phyloP scores from a whole-genome alignment of 2,797 vertebrate genomes.

The Pterois miles region DNA sequence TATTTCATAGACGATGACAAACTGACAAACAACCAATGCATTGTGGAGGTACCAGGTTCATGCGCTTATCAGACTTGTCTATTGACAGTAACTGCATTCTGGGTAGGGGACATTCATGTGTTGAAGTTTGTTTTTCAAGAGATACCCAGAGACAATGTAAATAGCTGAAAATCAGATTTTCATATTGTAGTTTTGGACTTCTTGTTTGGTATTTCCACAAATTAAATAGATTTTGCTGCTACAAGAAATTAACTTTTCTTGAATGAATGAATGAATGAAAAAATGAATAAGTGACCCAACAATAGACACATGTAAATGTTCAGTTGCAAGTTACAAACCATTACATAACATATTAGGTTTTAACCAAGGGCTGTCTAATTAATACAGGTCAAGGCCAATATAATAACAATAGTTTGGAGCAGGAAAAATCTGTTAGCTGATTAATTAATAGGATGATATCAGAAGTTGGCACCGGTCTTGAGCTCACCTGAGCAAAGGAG shows the following conservation, averaged over 20 bases:
- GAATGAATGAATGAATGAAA: neutral
- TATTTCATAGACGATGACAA: neutral
- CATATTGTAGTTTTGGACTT: neutral
- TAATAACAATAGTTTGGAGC: too few relatives aligned
- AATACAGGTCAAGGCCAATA: neutral
- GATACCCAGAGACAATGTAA: neutral
- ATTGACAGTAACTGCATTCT: neutral
- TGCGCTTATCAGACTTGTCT: neutral
- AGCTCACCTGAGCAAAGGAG: too few relatives aligned
- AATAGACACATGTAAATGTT: neutral
- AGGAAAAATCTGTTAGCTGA: too few relatives aligned
- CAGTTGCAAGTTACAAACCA: neutral
- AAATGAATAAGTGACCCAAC: neutral
- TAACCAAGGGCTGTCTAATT: neutral
- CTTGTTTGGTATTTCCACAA: neutral
- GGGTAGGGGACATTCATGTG: neutral
- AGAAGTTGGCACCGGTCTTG: too few relatives aligned
- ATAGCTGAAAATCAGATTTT: neutral
- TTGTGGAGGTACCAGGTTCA: neutral
- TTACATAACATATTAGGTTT: neutral
- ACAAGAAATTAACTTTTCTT: neutral
- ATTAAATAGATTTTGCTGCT: neutral
- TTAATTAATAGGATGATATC: too few relatives aligned
- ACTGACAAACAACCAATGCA: neutral
- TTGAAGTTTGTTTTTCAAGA: neutral